Base-by-base conservation (phyloP, 2,888 invertebrate species). In the Tetheella fluctuosa region DNA sequence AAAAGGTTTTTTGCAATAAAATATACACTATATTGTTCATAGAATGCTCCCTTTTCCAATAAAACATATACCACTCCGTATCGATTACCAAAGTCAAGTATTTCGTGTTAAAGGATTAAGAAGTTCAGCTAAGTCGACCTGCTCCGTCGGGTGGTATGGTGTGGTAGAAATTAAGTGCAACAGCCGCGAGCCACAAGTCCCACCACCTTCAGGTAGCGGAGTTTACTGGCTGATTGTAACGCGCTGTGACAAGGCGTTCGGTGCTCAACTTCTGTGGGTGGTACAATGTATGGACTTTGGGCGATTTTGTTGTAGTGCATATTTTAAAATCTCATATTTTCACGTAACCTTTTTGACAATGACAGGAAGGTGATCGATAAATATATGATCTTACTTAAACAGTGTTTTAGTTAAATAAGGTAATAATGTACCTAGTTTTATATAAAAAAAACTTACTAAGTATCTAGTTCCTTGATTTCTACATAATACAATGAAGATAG, bases 181-280 rank as follows among this genome's bases (percentile, higher is more conserved):
- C 48, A 48, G 48, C 48, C 39, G n/a, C 54, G 28, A 30, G 55
- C 55, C 55, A 30, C 55, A 23, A 34, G 55, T 34, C 55, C 34
- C 34, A 48, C 48, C 48, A 48, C 48, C 17, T n/a, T n/a, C 34
- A 55, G 55, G 55, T 34, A 55, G 30, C 55, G 10, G 12, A 58
- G 72, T 67, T 73, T 70, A 70, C 66, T 69, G 63, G 23, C 39
- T 34, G 86, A 86, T 73, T 79, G 68, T 88, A 90, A 90, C 84
- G 76, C 77, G 81, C 67, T 70, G 68, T 81, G 89, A 89, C 89
- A 81, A 77, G 73, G 68, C 73, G 78, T 71, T 79, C 80, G 68
- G 68, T 71, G 76, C 76, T 81, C 79, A 77, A 81, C 80, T 81
- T 70, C 59, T 57, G 55, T 37, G 56, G 58, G 58, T 58, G 57